These are phyloP conservation scores for Megalopta genalis DNA, from an alignment of 1,140 invertebrate genomes.

Conservation along the genomic window DNA sequence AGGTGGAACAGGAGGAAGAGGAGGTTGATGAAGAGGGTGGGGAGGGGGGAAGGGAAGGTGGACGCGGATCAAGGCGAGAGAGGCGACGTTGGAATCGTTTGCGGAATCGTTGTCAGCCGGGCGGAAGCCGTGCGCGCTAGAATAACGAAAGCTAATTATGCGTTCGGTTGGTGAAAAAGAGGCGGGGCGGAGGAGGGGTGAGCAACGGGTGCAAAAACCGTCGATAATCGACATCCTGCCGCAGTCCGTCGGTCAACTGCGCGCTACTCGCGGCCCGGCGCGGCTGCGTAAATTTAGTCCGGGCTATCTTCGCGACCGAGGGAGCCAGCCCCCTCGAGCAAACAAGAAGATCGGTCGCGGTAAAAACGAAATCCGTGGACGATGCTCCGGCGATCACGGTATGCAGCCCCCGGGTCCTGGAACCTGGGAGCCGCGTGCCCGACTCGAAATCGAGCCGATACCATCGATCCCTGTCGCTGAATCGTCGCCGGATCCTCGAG, in stretches of 20 bases:
- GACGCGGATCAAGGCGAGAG: not conserved
- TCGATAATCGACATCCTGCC: constrained; percentile 71
- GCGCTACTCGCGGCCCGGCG: constrained; percentile 42
- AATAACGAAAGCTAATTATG: constrained; percentile 76
- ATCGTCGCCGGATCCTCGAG: not conserved
- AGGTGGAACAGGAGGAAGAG: not conserved
- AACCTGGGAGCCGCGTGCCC: constrained; percentile 1
- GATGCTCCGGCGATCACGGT: constrained; percentile 54
- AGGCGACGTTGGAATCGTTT: constrained; percentile 30
- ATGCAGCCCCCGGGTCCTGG: constrained; percentile 25
- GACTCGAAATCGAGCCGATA: constrained; percentile 14
- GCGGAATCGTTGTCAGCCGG: constrained; percentile 54
- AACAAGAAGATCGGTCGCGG: constrained; percentile 58
- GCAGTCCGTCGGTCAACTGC: constrained; percentile 63
- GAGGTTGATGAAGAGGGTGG: constrained; percentile 5
- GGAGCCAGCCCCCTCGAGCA: constrained; percentile 47
- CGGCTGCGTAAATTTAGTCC: constrained; percentile 55
- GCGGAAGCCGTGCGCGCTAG: constrained; percentile 66
- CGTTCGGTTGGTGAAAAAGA: constrained; percentile 50
- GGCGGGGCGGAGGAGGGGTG: constrained; percentile 6
- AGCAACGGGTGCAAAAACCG: constrained; percentile 56
- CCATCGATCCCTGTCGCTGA: not conserved
- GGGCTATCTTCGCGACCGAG: constrained; percentile 49
- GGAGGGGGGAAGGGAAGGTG: not conserved
- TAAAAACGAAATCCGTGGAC: constrained; percentile 60